phyloP scores from a whole-genome alignment of 1,140 invertebrate genomes.

The Pachypsylla venusta region DNA sequence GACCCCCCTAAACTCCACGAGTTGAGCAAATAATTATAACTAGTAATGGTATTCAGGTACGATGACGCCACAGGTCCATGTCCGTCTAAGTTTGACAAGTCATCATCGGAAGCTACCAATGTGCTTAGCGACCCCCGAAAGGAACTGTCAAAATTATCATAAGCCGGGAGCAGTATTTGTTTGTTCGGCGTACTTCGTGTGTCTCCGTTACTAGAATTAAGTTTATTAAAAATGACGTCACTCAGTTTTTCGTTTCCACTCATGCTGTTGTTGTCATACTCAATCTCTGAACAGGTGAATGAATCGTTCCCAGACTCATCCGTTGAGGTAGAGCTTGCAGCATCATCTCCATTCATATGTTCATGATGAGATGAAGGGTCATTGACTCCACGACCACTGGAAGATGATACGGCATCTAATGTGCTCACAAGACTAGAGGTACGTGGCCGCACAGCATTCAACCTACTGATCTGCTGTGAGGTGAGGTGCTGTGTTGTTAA shows the following conservation, averaged over 20 bases:
- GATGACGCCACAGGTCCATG: conserved; percentile 57
- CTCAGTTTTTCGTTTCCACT: conserved; percentile 51
- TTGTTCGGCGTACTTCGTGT: conserved; percentile 18
- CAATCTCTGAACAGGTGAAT: conserved; percentile 95
- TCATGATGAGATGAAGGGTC: conserved; percentile 30
- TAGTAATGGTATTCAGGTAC: conserved; percentile 45
- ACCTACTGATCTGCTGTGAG: conserved; percentile 60
- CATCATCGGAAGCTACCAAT: conserved; percentile 81
- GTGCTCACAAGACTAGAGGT: conserved; percentile 82
- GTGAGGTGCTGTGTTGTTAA: conserved; percentile 44
- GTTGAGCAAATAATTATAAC: conserved; percentile 87
- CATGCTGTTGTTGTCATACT: conserved; percentile 75
- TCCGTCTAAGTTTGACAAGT: conserved; percentile 43
- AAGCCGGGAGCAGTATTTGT: conserved; percentile 33
- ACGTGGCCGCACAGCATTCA: conserved; percentile 64
- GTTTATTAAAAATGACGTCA: conserved; percentile 53
- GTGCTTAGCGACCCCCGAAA: conserved; percentile 85
- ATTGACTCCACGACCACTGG: conserved; percentile 61
- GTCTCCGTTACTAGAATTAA: conserved; percentile 33
- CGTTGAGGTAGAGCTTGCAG: conserved; percentile 65
- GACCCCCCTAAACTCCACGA: conserved; percentile 56
- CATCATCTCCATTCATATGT: conserved; percentile 32
- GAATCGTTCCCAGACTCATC: conserved; percentile 93
- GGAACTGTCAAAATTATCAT: conserved; percentile 84
- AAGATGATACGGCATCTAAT: conserved; percentile 79